Evolutionary conservation across 2,888 invertebrate species (phyloP), one percentile per base, ranked within the genome.

Genomic region (Spodoptera picta): DNA sequence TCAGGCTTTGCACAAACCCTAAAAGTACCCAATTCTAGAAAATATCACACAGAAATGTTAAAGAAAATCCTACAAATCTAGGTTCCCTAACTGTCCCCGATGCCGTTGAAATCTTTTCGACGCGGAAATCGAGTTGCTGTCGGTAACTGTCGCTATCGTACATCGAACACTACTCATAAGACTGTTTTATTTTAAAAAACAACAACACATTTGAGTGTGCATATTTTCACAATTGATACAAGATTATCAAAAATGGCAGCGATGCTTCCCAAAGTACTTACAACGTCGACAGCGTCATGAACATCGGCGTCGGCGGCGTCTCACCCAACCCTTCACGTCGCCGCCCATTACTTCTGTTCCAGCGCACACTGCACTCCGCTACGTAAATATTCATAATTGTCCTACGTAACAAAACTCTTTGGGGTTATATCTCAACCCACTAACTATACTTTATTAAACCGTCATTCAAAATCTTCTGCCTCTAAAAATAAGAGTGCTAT

Each of bases 351-450:
- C 79, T 92, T 91, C 90, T 86, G 75, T 78, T 59, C 83, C 87
- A 83, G 80, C 87, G 90, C 87, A 73, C 79, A 74, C 76, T 79
- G 77, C 87, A 86, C 87, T 86, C 77, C 86, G 83, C 83, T 87
- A 83, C 80, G 84, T 84, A 90, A 91, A 92, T 91, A 92, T 90
- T 89, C 90, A 84, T 86, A 85, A 91, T 90, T 86, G 85, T 83
- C 73, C 77, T 79, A 74, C 79, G 74, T 69, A 72, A 78, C 69
- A 77, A 70, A 73, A 81, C 81, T 73, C 78, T 84, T 84, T 82
- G 79, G 84, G 87, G 86, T 83, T 79, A 80, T 73, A 69, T 70
- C 64, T 71, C 65, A 51, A 64, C 64, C 61, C 72, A 73, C 68
- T 70, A 73, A 77, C 75, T 73, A 60, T 45, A 76, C 60, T 73